Percentiles rank a stretch among this genome's conserved stretches.
These are phyloP conservation scores for Eunapius fragilis DNA, from an alignment of 37 sponge, comb jelly and placozoan genomes.

Conservation along the genomic window DNA sequence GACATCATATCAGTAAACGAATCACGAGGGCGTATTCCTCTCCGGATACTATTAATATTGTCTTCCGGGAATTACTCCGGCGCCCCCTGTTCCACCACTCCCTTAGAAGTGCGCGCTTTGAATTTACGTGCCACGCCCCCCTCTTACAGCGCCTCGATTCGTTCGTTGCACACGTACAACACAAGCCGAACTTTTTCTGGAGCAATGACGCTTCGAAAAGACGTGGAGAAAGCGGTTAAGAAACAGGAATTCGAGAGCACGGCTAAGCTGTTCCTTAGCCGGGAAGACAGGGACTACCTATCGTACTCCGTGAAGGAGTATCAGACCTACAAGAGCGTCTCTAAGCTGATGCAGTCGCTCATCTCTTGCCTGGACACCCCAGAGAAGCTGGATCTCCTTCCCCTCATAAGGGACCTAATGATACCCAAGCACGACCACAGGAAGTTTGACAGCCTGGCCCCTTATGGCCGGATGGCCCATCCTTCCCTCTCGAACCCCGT, in stretches of 20 bases:
- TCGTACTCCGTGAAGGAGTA: slow-evolving; percentile 83
- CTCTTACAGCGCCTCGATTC: background rate
- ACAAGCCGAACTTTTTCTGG: background rate
- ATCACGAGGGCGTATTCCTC: background rate
- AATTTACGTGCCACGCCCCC: background rate
- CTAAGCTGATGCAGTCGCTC: slow-evolving; percentile 75
- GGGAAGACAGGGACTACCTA: slow-evolving; percentile 83
- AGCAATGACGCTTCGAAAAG: slow-evolving; percentile 24
- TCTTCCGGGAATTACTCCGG: no score
- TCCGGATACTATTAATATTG: no score
- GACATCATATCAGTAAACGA: background rate
- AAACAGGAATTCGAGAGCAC: slow-evolving; percentile 55
- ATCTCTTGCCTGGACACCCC: slow-evolving; percentile 85
- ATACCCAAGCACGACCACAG: slow-evolving; percentile 70
- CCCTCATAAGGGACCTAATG: slow-evolving; percentile 62
- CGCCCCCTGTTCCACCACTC: no score
- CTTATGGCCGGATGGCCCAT: slow-evolving; percentile 82
- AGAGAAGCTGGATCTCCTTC: slow-evolving; percentile 82
- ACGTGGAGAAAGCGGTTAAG: slow-evolving; percentile 42
- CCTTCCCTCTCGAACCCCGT: background rate
- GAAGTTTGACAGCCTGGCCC: slow-evolving; percentile 84
- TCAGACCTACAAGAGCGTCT: slow-evolving; percentile 77
- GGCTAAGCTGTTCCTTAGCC: slow-evolving; percentile 61
- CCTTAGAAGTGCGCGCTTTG: no score
- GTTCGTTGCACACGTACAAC: background rate